Evolutionary conservation across 2,113 vertebrate species (phyloP).

Genomic region (Cisticola juncidis): DNA sequence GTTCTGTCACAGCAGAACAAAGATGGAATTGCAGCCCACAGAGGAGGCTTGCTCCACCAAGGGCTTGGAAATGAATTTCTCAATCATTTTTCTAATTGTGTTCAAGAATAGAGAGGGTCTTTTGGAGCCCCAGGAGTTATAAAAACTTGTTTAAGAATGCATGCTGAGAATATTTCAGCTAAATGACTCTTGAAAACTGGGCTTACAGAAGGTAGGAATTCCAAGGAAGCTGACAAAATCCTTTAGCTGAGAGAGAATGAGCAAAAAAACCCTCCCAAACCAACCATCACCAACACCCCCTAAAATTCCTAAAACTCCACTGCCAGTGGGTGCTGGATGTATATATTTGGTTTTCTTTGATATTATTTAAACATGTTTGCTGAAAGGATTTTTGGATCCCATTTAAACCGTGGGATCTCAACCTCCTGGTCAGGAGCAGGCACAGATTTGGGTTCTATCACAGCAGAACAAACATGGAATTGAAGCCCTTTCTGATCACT

Average conservation of each 20-base stretch:
- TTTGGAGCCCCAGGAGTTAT: not conserved
- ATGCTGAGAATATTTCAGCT: not conserved
- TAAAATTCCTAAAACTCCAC: not conserved
- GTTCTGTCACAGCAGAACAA: not conserved
- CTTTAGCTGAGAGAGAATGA: not conserved
- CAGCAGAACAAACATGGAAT: not conserved
- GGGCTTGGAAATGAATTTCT: not conserved
- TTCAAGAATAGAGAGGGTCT: not conserved
- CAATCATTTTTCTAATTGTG: not conserved
- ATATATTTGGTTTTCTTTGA: not conserved
- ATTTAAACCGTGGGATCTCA: not conserved
- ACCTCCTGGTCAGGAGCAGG: not conserved
- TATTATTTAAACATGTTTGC: not conserved
- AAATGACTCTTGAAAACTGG: not conserved
- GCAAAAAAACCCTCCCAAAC: rapidly evolving
- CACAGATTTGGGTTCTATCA: not conserved
- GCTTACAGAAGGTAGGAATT: not conserved
- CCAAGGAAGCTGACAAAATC: not conserved
- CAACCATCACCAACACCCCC: no score
- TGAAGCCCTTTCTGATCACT: not conserved
- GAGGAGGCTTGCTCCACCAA: not conserved
- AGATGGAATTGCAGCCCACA: not conserved
- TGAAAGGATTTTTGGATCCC: not conserved
- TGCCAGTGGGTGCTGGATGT: not conserved
- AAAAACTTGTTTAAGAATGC: not conserved